phyloP scores from a whole-genome alignment of 30 jellyfish, hydroid and myxozoan genomes.

The Aurelia coerulea region DNA sequence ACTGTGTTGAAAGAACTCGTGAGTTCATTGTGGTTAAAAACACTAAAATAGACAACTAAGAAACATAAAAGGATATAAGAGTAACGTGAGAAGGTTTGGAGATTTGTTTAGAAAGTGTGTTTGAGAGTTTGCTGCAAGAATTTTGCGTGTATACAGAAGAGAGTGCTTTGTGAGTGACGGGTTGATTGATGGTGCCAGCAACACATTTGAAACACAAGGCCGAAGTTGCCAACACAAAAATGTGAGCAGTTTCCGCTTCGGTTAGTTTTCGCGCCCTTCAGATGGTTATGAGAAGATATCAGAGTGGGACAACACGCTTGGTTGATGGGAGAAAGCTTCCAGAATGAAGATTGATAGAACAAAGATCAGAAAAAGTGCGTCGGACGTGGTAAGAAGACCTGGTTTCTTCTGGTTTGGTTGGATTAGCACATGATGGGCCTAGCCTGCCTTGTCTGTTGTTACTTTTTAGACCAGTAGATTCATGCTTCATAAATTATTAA shows the following conservation, averaged over 20 bases:
- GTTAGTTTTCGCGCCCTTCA: not conserved
- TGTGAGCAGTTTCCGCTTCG: constrained; percentile 2
- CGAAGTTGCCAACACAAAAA: not conserved
- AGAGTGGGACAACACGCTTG: not conserved
- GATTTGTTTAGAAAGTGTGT: not conserved
- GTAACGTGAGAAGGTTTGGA: not conserved
- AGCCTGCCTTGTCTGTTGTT: not conserved
- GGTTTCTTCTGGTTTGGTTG: not conserved
- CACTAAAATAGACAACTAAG: not conserved
- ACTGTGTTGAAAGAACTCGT: not conserved
- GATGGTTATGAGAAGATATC: not conserved
- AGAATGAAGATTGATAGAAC: constrained; percentile 92
- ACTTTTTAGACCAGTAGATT: not conserved
- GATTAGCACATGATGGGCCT: not conserved
- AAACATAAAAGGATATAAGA: not conserved
- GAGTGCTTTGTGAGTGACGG: not conserved
- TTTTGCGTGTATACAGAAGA: not conserved
- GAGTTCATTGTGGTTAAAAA: not conserved
- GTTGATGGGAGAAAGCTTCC: not conserved
- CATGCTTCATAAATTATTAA: not conserved
- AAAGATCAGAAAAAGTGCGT: constrained; percentile 86
- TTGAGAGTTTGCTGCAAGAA: not conserved
- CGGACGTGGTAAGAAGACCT: constrained; percentile 91
- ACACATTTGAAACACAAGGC: not conserved
- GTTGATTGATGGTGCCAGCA: constrained; percentile 3